A percentile compares a stretch with the other conserved stretches of the same genome.
Evolutionary conservation across 1,140 invertebrate species (phyloP).

Genomic region (Wiebesia pumilae): DNA sequence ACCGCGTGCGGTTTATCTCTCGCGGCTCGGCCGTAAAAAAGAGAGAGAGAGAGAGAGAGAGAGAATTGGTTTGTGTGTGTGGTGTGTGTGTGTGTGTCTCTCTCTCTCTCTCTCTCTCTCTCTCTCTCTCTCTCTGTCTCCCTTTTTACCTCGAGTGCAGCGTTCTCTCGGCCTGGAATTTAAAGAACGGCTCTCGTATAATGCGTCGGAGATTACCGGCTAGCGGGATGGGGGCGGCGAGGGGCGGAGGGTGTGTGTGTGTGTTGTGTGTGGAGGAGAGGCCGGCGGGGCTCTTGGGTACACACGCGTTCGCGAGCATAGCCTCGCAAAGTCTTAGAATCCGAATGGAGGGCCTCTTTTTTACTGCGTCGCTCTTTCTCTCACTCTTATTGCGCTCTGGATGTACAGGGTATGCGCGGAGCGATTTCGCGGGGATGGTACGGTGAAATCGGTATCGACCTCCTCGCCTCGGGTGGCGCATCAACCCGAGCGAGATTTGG

Average conservation of each 20-base stretch:
- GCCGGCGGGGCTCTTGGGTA: not conserved
- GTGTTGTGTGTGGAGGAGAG: too few species aligned
- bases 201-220: constrained; percentile 51
- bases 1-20: constrained; percentile 21
- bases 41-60: not conserved
- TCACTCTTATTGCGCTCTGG: too few species aligned
- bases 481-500: not conserved
- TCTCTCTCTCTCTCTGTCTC: not conserved
- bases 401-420: too few species aligned
- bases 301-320: not conserved
- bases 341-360: constrained; percentile 24
- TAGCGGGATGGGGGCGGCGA: not conserved
- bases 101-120: not conserved
- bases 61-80: not conserved
- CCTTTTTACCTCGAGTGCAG: constrained; percentile 12
- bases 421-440: too few species aligned
- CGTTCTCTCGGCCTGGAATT: constrained; percentile 57
- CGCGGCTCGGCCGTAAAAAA: not conserved
- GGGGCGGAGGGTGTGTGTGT: too few species aligned
- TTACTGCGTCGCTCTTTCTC: not conserved
- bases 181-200: constrained; percentile 61
- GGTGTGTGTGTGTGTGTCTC: not conserved
- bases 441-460: not conserved
- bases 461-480: not conserved
- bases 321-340: not conserved